Base-by-base conservation (phyloP, 2,888 invertebrate species). In the Melanotus villosus region DNA sequence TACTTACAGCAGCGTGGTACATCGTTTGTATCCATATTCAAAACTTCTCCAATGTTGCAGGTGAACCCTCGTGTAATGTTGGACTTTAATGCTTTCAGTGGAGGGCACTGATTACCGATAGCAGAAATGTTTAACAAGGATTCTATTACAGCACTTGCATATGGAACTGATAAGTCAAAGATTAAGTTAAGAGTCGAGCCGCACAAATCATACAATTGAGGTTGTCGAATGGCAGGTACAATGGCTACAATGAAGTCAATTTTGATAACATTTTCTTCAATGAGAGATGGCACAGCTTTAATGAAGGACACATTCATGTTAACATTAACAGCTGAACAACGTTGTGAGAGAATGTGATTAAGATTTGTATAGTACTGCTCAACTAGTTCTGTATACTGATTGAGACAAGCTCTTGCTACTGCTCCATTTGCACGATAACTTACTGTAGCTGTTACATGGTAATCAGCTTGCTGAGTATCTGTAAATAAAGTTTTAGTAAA, bases 381-480 rank as follows among this genome's bases (percentile, higher is more conserved):
- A 71, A 95, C 87, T 10, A 94, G 86, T 73, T 95, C 95, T 76
- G 93, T 93, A 82, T 97, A 97, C 81, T 96, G 94, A 1, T 91
- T 90, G 59, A 96, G 86, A 82, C 97, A 97, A 5, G 92, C 89
- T 69, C 90, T 90, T 0, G 95, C 93, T 1, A 97, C 95, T 7
- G 95, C 96, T 19, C 96, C 96, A 75, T 96, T 94, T 9, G 96
- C 95, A 70, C 96, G 89, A 81, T 97, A 97, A 43, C 91, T 93
- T 0, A 97, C 91, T 19, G 93, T 90, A 0, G 96, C 93, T 0
- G 94, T 91, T 0, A 97, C 95, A 78, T 97, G 96, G 78, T 97
- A 97, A 72, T 95, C 93, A n/a, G 97, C 97, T 87, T 96, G 95
- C 82, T 96, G 95, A 12, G 96, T 97, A 84, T 96, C 93, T 92